Percentiles rank a stretch among this genome's conserved stretches.
phyloP scores from a whole-genome alignment of 2,888 invertebrate species.

The Anodontia alba region DNA sequence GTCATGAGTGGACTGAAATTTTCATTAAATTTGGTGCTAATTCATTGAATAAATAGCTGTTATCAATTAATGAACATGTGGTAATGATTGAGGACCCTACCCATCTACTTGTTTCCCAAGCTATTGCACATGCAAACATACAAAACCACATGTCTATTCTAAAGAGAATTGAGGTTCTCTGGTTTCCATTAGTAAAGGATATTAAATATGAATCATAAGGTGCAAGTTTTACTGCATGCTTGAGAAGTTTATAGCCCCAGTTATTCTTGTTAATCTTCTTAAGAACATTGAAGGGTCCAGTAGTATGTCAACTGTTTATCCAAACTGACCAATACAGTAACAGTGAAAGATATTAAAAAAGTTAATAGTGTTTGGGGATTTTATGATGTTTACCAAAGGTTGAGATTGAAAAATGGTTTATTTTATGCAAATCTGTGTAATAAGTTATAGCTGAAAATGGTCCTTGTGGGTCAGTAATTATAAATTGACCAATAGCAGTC shows the following conservation, averaged over 20 bases:
- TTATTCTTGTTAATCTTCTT: neutral
- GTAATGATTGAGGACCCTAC: neutral
- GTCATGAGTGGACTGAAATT: too few species aligned
- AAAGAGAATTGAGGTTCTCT: neutral
- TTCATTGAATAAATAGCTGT: neutral
- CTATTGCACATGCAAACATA: neutral
- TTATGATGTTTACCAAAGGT: neutral
- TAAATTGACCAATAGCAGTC: too few species aligned
- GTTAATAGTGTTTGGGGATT: too few species aligned
- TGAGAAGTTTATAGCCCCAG: constrained; percentile 5
- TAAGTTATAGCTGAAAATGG: neutral
- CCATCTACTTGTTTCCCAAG: constrained; percentile 4
- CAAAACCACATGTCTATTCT: constrained; percentile 2
- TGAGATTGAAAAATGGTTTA: neutral
- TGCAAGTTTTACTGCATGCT: neutral
- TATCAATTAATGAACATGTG: neutral
- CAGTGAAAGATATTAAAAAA: too few species aligned
- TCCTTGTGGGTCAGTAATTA: too few species aligned
- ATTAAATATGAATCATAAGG: neutral
- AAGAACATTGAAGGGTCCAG: neutral
- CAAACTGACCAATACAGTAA: constrained; percentile 15
- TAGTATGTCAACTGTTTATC: constrained; percentile 8
- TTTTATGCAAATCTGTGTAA: neutral
- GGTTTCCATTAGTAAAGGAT: neutral
- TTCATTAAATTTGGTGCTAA: neutral